Conservation (phyloP, 2,113 vertebrate genomes). For the Oncorhynchus tshawytscha region DNA sequence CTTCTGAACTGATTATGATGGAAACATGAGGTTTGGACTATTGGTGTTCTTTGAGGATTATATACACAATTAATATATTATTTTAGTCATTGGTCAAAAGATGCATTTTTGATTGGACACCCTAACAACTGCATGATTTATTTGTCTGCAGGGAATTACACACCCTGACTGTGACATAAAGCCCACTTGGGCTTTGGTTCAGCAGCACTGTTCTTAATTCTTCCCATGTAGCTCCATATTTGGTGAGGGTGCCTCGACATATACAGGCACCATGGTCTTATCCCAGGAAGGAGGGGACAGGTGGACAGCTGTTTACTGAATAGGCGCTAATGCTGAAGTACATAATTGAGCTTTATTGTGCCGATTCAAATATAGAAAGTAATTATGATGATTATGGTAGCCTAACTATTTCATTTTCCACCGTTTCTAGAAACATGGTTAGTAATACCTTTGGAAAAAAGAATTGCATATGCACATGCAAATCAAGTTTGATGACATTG, state of each 20-base stretch:
- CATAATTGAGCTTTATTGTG: constrained; percentile 49
- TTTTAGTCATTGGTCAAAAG: too few species aligned
- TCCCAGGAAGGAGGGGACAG: constrained; percentile 53
- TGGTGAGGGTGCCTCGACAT: constrained; percentile 24
- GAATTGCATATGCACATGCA: constrained; percentile 4
- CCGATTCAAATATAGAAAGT: constrained; percentile 31
- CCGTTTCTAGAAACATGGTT: not conserved
- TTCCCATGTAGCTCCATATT: not conserved
- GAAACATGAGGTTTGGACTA: too few species aligned
- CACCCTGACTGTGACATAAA: too few species aligned
- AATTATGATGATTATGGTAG: constrained; percentile 40
- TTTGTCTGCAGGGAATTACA: too few species aligned
- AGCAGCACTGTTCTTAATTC: constrained; percentile 5
- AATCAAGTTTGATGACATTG: constrained; percentile 13
- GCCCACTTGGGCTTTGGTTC: not conserved
- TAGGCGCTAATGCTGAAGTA: constrained; percentile 45
- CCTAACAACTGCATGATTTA: too few species aligned
- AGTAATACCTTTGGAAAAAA: not conserved
- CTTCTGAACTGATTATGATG: too few species aligned
- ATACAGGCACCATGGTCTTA: constrained; percentile 44
- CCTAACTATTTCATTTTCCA: constrained; percentile 34
- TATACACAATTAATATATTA: too few species aligned
- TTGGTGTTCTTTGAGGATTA: too few species aligned
- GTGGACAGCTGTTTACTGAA: constrained; percentile 52
- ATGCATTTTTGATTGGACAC: too few species aligned